Conservation (phyloP, 2,113 vertebrate species). For the Echinops telfairi region DNA sequence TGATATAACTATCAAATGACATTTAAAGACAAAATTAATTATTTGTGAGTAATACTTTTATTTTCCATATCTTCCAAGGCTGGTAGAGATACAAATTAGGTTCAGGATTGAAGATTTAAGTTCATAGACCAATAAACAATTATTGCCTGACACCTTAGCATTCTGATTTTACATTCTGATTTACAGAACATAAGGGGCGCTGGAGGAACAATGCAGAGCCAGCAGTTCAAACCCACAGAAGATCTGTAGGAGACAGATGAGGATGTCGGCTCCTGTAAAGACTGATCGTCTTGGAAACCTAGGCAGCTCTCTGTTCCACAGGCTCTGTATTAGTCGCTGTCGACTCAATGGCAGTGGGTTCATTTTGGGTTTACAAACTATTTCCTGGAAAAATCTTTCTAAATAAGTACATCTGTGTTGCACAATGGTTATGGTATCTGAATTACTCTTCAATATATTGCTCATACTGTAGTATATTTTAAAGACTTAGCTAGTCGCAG, state of each 20-base stretch:
- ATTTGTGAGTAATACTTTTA: neutral
- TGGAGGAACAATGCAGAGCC: too few relatives aligned
- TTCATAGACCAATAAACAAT: neutral
- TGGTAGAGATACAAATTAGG: neutral
- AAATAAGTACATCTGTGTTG: neutral
- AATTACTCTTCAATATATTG: neutral
- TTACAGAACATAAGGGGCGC: neutral
- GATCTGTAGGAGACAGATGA: too few relatives aligned
- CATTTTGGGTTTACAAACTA: neutral
- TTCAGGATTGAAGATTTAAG: neutral
- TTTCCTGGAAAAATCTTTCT: neutral
- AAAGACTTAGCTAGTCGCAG: neutral
- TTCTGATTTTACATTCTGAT: neutral
- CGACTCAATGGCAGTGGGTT: too few relatives aligned
- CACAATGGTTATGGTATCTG: neutral
- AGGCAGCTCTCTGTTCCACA: too few relatives aligned
- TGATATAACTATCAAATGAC: neutral
- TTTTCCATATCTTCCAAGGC: neutral
- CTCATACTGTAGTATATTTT: neutral
- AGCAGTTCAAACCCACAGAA: too few relatives aligned
- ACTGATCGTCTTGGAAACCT: too few relatives aligned
- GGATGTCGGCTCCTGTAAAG: too few relatives aligned
- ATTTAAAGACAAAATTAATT: conserved; percentile 1
- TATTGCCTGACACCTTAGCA: neutral
- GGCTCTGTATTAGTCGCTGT: too few relatives aligned